Evolutionary conservation across 1,140 invertebrate species (phyloP).

Genomic region (Dolichoris vasculosae): DNA sequence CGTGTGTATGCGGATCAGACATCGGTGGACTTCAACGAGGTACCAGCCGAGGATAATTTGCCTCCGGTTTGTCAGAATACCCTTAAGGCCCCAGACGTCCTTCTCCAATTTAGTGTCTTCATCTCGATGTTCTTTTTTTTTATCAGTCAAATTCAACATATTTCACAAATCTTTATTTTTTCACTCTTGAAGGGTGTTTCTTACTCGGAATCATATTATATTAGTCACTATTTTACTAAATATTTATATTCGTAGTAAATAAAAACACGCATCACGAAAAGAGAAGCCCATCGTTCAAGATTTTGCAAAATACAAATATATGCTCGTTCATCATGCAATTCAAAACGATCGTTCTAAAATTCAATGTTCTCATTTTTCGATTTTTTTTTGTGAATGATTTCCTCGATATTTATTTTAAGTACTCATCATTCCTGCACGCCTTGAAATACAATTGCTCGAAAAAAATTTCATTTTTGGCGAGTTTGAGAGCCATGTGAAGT

Average conservation of each 20-base stretch:
- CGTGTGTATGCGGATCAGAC: conserved; percentile 78
- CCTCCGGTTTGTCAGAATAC: conserved; percentile 84
- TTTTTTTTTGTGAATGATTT: conserved; percentile 38
- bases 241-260: conserved; percentile 25
- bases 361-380: conserved; percentile 41
- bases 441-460: conserved; percentile 28
- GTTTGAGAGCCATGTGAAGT: neutral
- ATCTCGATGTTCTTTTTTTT: conserved; percentile 42
- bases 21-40: conserved; percentile 90
- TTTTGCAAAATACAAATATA: conserved; percentile 7
- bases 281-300: conserved; percentile 17
- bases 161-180: conserved; percentile 21
- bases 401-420: conserved; percentile 35
- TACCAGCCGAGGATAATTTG: conserved; percentile 88
- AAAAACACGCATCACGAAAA: neutral
- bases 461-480: neutral
- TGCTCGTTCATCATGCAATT: conserved; percentile 24
- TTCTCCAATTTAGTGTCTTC: conserved; percentile 40
- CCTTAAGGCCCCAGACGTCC: conserved; percentile 49
- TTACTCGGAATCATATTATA: conserved; percentile 23
- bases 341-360: conserved; percentile 4
- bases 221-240: conserved; percentile 13
- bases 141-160: conserved; percentile 11
- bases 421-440: conserved; percentile 39
- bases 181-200: conserved; percentile 2